Conservation (phyloP, 1,140 invertebrate genomes). For the Orchestia grillus region DNA sequence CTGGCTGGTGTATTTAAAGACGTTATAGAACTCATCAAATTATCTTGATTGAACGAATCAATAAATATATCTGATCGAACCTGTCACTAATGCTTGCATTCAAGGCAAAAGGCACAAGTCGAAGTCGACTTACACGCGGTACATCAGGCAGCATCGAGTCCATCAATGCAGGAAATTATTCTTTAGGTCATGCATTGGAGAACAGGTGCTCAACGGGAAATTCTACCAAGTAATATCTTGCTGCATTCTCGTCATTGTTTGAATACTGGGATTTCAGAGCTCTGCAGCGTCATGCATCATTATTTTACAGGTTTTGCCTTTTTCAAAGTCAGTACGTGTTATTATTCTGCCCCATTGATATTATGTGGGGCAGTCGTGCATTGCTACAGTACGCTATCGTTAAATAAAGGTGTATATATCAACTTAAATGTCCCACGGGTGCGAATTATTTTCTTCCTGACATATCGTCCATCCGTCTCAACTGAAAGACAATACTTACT, state of each 20-base stretch:
- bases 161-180: background rate
- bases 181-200: background rate
- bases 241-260: background rate
- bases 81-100: background rate
- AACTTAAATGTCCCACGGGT: background rate
- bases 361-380: too few relatives aligned
- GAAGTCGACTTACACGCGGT: background rate
- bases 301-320: background rate
- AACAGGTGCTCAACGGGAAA: background rate
- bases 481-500: background rate
- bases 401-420: background rate
- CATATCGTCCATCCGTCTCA: background rate
- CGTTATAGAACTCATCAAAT: background rate
- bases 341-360: background rate
- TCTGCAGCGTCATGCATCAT: background rate
- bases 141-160: too few relatives aligned
- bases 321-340: background rate
- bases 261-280: background rate
- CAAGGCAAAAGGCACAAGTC: background rate
- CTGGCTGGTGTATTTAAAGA: background rate
- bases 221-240: background rate
- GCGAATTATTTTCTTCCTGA: background rate
- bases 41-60: too few relatives aligned
- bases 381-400: too few relatives aligned
- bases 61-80: too few relatives aligned